A percentile compares a stretch with the other conserved stretches of the same genome.
These are phyloP conservation scores for Elephas maximus DNA, from an alignment of 2,113 vertebrate species.

Conservation along the genomic window DNA sequence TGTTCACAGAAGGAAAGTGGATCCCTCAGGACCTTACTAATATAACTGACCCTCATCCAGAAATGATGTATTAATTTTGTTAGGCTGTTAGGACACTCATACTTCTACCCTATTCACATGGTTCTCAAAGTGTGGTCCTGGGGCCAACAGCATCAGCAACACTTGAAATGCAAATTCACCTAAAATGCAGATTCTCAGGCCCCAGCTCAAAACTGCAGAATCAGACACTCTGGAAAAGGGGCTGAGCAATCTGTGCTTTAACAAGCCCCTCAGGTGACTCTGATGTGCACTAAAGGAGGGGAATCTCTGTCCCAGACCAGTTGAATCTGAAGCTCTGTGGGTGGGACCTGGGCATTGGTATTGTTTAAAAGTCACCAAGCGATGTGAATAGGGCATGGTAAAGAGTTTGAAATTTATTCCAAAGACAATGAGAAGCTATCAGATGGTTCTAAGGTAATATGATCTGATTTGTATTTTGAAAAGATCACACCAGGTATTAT, in stretches of 20 bases:
- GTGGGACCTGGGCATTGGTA: background rate
- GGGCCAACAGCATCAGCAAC: background rate
- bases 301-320: background rate
- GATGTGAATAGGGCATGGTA: background rate
- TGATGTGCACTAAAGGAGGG: background rate
- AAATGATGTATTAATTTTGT: background rate
- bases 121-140: background rate
- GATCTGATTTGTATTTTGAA: constrained; percentile 15
- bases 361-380: background rate
- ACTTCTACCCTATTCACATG: background rate
- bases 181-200: background rate
- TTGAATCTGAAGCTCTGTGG: background rate
- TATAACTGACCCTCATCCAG: background rate
- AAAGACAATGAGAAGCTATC: background rate
- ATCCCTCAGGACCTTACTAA: background rate
- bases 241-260: background rate
- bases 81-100: background rate
- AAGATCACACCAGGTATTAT: background rate
- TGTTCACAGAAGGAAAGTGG: constrained; percentile 20
- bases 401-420: no score
- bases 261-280: background rate
- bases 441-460: background rate
- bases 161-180: background rate
- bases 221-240: background rate
- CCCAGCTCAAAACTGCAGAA: background rate